Conservation (phyloP, 2,113 vertebrate species). For the Picathartes gymnocephalus region DNA sequence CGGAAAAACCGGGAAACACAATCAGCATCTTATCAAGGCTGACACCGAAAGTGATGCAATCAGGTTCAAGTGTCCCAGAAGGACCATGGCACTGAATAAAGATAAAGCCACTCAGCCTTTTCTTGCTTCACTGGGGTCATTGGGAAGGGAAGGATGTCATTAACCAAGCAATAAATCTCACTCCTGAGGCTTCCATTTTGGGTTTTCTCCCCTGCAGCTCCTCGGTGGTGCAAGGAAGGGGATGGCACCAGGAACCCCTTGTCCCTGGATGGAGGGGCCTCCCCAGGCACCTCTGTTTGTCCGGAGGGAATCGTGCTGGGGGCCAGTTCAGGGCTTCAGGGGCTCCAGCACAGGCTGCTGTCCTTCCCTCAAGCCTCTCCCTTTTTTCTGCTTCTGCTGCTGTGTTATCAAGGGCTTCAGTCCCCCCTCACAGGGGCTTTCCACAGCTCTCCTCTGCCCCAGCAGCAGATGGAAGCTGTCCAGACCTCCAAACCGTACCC, state of each 20-base stretch:
- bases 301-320: background rate
- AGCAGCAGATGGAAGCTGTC: background rate
- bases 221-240: background rate
- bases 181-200: background rate
- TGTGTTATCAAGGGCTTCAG: background rate
- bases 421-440: background rate
- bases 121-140: background rate
- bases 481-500: background rate
- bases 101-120: constrained; percentile 55
- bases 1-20: background rate
- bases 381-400: background rate
- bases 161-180: constrained; percentile 38
- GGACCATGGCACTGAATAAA: constrained; percentile 24
- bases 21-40: constrained; percentile 66
- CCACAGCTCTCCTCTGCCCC: background rate
- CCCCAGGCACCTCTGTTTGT: background rate
- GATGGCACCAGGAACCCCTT: background rate
- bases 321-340: fast-evolving
- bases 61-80: constrained; percentile 63
- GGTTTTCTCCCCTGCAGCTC: background rate
- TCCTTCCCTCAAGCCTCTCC: background rate
- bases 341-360: background rate
- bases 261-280: fast-evolving
- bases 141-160: constrained; percentile 8
- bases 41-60: constrained; percentile 71